phyloP scores from a whole-genome alignment of 1,140 invertebrate species.

The Grapholita molesta region DNA sequence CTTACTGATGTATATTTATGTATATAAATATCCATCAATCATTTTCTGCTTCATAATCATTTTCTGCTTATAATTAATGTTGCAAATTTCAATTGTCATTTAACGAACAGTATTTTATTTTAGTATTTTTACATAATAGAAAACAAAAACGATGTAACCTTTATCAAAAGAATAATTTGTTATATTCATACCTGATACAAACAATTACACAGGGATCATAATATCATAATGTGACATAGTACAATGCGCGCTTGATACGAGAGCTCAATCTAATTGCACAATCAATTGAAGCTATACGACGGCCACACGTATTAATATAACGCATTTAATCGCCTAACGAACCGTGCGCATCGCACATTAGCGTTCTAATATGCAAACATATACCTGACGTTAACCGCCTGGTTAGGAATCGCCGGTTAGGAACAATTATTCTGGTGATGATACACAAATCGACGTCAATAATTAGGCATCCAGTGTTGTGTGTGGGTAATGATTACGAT shows the following conservation, averaged over 20 bases:
- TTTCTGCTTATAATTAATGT: too few relatives aligned
- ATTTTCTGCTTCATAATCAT: too few relatives aligned
- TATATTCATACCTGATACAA: too few relatives aligned
- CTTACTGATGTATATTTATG: too few relatives aligned
- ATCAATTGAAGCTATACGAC: constrained; percentile 6
- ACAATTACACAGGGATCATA: too few relatives aligned
- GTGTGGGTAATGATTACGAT: constrained; percentile 31
- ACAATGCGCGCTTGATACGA: neutral
- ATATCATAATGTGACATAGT: too few relatives aligned
- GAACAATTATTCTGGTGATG: neutral
- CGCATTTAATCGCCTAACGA: constrained; percentile 13
- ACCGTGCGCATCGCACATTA: constrained; percentile 11
- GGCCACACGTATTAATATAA: constrained; percentile 7
- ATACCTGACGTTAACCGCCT: neutral
- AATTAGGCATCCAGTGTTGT: neutral
- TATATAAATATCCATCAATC: too few relatives aligned
- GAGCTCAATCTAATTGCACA: neutral
- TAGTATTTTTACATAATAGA: too few relatives aligned
- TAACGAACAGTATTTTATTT: too few relatives aligned
- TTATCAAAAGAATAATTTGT: too few relatives aligned
- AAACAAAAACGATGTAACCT: too few relatives aligned
- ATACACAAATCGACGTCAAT: neutral
- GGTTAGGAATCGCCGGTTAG: neutral
- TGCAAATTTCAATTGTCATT: too few relatives aligned
- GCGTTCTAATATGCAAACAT: constrained; percentile 5